Evolutionary conservation across 2,113 vertebrate genomes (phyloP).

Genomic region (Aythya baeri): DNA sequence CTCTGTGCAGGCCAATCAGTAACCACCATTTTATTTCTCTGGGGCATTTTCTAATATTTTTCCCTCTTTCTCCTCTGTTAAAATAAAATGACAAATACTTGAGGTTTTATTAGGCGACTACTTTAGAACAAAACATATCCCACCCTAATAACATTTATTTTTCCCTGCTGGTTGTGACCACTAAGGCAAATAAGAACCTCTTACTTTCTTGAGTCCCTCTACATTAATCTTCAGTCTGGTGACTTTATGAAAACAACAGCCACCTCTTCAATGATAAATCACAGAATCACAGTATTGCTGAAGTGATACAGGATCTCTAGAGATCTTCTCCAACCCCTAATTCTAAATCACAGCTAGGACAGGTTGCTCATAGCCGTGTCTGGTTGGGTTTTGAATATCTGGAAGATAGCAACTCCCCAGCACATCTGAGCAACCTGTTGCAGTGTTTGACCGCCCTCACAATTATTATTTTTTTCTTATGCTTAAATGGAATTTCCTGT

Average conservation of each 20-base stretch:
- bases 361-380: not conserved
- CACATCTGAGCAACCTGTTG: not conserved
- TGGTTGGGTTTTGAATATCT: not conserved
- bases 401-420: not conserved
- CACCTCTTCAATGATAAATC: not conserved
- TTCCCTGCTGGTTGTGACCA: not conserved
- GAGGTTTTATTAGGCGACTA: not conserved
- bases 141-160: not conserved
- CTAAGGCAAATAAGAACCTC: not conserved
- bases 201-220: not conserved
- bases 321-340: not conserved
- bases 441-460: not conserved
- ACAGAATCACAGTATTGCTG: not conserved
- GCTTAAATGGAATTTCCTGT: not conserved
- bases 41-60: not conserved
- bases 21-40: not conserved
- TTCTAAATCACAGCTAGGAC: not conserved
- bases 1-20: not conserved
- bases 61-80: not conserved
- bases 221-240: not conserved
- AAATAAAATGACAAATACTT: not conserved
- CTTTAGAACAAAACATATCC: not conserved
- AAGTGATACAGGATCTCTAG: not conserved
- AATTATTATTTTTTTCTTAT: not conserved
- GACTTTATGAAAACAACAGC: not conserved